Conservation (phyloP, 92 coral and sea anemone species). For the Porites evermanni region DNA sequence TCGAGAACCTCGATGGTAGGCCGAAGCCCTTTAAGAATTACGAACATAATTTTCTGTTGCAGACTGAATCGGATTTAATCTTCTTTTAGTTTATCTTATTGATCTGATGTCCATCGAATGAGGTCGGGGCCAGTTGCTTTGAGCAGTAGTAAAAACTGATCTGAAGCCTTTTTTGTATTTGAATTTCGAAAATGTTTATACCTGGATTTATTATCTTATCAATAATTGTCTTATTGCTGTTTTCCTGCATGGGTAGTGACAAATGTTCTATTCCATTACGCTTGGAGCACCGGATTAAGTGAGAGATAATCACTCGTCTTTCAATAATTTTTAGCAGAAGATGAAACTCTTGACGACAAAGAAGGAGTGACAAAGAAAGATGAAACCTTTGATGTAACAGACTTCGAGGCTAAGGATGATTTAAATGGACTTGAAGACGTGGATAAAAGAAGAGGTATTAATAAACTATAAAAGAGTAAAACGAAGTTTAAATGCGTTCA, state of each 20-base stretch:
- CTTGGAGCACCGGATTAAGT: neutral
- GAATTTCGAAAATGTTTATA: too few species aligned
- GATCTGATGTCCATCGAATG: too few species aligned
- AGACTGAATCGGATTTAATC: too few species aligned
- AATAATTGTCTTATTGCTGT: too few species aligned
- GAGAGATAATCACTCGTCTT: neutral
- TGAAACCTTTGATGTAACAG: neutral
- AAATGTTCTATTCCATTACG: neutral
- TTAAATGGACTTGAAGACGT: neutral
- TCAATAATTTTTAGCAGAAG: constrained; percentile 12
- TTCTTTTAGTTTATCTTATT: neutral
- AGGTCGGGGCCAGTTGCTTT: too few species aligned
- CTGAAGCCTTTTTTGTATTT: too few species aligned
- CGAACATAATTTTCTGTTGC: neutral
- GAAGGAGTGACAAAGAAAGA: neutral
- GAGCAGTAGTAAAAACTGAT: too few species aligned
- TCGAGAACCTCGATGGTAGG: constrained; percentile 36
- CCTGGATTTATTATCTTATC: too few species aligned
- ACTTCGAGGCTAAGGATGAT: neutral
- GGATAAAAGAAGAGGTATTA: constrained; percentile 28
- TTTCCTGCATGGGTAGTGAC: too few species aligned
- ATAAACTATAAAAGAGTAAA: neutral
- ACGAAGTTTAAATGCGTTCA: neutral
- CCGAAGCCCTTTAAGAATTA: neutral
- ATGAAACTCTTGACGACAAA: constrained; percentile 11